Base-by-base conservation (phyloP, 2,797 vertebrate species). In the Tachyglossus aculeatus region DNA sequence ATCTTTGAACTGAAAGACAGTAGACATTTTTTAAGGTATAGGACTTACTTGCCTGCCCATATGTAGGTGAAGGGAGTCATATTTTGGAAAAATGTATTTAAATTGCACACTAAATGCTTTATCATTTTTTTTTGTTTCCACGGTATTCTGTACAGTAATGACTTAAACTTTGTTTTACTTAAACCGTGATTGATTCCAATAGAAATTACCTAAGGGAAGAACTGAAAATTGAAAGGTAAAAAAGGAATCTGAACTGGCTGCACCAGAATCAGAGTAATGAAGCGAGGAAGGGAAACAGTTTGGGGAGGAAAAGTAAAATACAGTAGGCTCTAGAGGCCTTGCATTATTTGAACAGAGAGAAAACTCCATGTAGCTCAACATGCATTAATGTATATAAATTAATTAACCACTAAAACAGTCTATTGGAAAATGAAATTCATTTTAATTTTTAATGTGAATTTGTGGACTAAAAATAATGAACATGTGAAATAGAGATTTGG, bases 381-480 rank as follows among this genome's bases (percentile, higher is more conserved):
- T 63, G 21, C 38, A 51, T 60, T 51, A 62, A 74, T 81, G 6
- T 29, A 48, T 45, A 29, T 18, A 48, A 27, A 48, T 48, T 16
- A 48, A 18, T 29, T 25, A 25, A 24, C 25, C 10, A 29, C 24
- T 18, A 19, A 25, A 27, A 9, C 45, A 48, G 45, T 29, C 14
- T 48, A 18, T 25, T 48, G 15, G 45, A 48, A 47, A 67, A 77
- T 81, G 66, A 60, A 39, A 61, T 78, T 81, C 78, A 76, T 68
- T 78, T 88, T 70, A 78, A 84, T 81, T 84, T 84, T 88, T 77
- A 84, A 81, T 84, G 78, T 58, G 79, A 75, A 80, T 81, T 38
- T 61, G 32, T 56, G 45, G 65, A 33, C 83, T 86, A 83, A 82
- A 88, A 85, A 84, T 84, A 86, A 75, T 39, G 21, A 82, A 40